A percentile compares a stretch with the other conserved stretches of the same genome.
These are phyloP conservation scores for Helicoverpa zea DNA, from an alignment of 1,140 invertebrate species.

Conservation along the genomic window DNA sequence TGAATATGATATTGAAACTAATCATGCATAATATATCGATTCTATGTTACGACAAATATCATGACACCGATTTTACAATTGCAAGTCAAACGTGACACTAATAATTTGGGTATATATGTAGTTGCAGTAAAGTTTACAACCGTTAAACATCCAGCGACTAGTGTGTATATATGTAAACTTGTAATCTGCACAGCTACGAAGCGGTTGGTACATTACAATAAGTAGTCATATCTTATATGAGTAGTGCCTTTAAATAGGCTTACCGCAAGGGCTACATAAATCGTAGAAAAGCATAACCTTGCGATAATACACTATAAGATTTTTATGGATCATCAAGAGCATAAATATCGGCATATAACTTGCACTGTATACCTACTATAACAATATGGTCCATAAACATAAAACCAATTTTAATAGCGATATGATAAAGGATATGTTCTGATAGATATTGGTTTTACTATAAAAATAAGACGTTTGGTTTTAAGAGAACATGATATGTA, in stretches of 20 bases:
- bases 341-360: conserved; percentile 55
- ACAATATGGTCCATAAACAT: conserved; percentile 63
- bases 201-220: conserved; percentile 1
- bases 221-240: conserved; percentile 7
- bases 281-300: conserved; percentile 34
- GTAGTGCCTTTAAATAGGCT: conserved; percentile 8
- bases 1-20: conserved; percentile 27
- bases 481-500: conserved; percentile 71
- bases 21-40: conserved; percentile 8
- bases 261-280: conserved; percentile 38
- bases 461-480: conserved; percentile 50
- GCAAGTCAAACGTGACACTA: neutral
- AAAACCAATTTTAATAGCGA: conserved; percentile 62
- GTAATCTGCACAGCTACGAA: conserved; percentile 24
- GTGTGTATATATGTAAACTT: neutral
- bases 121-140: neutral
- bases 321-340: conserved; percentile 59
- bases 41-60: neutral
- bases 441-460: conserved; percentile 51
- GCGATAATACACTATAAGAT: conserved; percentile 38
- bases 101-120: neutral
- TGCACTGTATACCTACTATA: conserved; percentile 53
- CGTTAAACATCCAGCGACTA: conserved; percentile 7
- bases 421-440: conserved; percentile 66
- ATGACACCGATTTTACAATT: conserved; percentile 3